phyloP scores from a whole-genome alignment of 1,140 invertebrate species.

The Pemphigus obesinymphae region DNA sequence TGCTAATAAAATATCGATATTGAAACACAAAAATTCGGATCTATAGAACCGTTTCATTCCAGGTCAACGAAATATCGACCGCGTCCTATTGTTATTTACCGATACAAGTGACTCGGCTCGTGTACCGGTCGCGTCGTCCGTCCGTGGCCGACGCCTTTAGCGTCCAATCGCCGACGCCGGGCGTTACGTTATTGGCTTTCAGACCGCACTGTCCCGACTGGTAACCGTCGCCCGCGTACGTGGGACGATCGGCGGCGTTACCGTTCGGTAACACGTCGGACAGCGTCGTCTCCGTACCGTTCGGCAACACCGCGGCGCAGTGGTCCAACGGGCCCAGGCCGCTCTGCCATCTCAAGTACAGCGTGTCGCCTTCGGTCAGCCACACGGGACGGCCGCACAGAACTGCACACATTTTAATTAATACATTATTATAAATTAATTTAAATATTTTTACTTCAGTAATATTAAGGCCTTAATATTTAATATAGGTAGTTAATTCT shows the following conservation, averaged over 20 bases:
- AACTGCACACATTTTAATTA: too few species aligned
- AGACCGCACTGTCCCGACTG: slow-evolving; percentile 22
- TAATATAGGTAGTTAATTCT: too few species aligned
- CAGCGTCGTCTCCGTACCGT: slow-evolving; percentile 3
- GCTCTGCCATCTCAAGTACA: slow-evolving; percentile 29
- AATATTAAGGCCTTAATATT: too few species aligned
- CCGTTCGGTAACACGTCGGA: neutral
- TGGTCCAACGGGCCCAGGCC: neutral
- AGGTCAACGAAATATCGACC: neutral
- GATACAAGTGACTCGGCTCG: slow-evolving; percentile 7
- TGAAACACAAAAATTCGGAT: too few species aligned
- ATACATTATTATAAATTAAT: too few species aligned
- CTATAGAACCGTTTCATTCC: too few species aligned
- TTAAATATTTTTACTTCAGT: too few species aligned
- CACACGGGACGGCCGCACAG: slow-evolving; percentile 26
- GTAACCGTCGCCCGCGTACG: slow-evolving; percentile 24
- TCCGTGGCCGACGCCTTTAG: neutral
- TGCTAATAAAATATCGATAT: too few species aligned
- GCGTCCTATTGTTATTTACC: slow-evolving; percentile 28
- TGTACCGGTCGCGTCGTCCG: neutral
- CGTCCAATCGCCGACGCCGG: slow-evolving; percentile 15
- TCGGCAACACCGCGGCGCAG: neutral
- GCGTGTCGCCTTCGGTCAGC: slow-evolving; percentile 38
- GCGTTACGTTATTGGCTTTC: neutral
- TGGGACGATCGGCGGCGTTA: neutral